A percentile compares a stretch with the other conserved stretches of the same genome.
These are phyloP conservation scores for Trypoxylus dichotomus DNA, from an alignment of 1,140 invertebrate genomes.

Conservation along the genomic window DNA sequence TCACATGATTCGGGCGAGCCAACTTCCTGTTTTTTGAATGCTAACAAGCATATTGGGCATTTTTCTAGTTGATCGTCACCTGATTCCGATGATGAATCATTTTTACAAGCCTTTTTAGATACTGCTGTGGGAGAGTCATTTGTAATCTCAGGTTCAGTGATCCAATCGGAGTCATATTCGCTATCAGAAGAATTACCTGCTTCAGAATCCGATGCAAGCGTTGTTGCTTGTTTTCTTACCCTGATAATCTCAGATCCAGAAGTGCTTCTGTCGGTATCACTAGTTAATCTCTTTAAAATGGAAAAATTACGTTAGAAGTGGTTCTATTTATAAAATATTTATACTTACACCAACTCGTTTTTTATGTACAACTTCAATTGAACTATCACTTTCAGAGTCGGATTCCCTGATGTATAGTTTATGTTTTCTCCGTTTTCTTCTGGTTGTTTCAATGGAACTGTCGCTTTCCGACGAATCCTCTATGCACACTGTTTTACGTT, in stretches of 20 bases:
- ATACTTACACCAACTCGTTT: slow-evolving; percentile 45
- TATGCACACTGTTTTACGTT: background rate
- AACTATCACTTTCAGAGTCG: slow-evolving; percentile 42
- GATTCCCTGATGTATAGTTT: slow-evolving; percentile 29
- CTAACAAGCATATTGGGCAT: slow-evolving; percentile 81
- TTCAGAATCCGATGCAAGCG: background rate
- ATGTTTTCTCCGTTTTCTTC: slow-evolving; percentile 19
- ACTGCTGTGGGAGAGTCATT: background rate
- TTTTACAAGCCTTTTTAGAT: background rate
- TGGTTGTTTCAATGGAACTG: slow-evolving; percentile 47
- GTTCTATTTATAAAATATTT: background rate
- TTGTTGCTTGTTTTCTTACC: background rate
- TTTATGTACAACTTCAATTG: slow-evolving; percentile 37
- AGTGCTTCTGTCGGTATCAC: slow-evolving; percentile 37
- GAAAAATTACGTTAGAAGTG: slow-evolving; percentile 1
- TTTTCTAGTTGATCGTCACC: slow-evolving; percentile 75
- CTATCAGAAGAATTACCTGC: background rate
- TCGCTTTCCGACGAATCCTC: slow-evolving; percentile 40
- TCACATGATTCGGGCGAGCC: slow-evolving; percentile 85
- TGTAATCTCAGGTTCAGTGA: background rate
- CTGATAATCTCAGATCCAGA: slow-evolving; percentile 35
- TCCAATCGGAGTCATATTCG: background rate
- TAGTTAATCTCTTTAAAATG: slow-evolving; percentile 40
- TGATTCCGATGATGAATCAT: slow-evolving; percentile 56
- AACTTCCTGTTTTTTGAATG: slow-evolving; percentile 74